phyloP scores from a whole-genome alignment of 2,888 invertebrate genomes.

The Pachymerium ferrugineum region DNA sequence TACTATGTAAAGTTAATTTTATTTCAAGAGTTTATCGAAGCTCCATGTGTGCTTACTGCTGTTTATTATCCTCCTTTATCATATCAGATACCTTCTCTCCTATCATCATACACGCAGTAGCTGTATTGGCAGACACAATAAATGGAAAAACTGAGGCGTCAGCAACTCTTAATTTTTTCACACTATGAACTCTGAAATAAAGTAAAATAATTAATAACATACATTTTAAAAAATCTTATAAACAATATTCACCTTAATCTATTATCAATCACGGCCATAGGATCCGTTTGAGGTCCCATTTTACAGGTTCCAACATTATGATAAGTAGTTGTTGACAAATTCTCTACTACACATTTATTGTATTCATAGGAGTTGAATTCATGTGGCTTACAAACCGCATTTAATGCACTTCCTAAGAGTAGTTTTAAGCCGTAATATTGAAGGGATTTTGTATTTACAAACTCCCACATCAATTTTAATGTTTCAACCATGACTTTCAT shows the following conservation, averaged over 20 bases:
- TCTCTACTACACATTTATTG: constrained; percentile 31
- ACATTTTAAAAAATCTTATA: not conserved
- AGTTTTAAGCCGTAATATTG: too few relatives aligned
- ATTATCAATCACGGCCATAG: constrained; percentile 33
- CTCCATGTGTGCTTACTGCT: too few relatives aligned
- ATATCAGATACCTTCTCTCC: constrained; percentile 76
- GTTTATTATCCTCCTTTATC: constrained; percentile 61
- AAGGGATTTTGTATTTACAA: too few relatives aligned
- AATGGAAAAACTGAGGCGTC: constrained; percentile 75
- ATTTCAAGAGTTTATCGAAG: too few relatives aligned
- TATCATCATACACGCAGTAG: constrained; percentile 73
- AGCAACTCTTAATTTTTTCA: constrained; percentile 63
- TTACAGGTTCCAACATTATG: constrained; percentile 34
- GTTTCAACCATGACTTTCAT: too few relatives aligned
- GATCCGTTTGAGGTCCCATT: constrained; percentile 33
- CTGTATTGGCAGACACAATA: constrained; percentile 69
- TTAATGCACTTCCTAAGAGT: too few relatives aligned
- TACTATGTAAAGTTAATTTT: too few relatives aligned
- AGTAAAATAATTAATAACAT: not conserved
- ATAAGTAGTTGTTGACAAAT: constrained; percentile 29
- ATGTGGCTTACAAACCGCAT: too few relatives aligned
- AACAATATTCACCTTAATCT: constrained; percentile 28
- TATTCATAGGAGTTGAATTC: constrained; percentile 35
- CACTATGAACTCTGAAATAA: constrained; percentile 55
- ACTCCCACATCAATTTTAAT: too few relatives aligned